These are phyloP conservation scores for Pomacea maculata DNA, from an alignment of 1,140 invertebrate species.

Conservation along the genomic window DNA sequence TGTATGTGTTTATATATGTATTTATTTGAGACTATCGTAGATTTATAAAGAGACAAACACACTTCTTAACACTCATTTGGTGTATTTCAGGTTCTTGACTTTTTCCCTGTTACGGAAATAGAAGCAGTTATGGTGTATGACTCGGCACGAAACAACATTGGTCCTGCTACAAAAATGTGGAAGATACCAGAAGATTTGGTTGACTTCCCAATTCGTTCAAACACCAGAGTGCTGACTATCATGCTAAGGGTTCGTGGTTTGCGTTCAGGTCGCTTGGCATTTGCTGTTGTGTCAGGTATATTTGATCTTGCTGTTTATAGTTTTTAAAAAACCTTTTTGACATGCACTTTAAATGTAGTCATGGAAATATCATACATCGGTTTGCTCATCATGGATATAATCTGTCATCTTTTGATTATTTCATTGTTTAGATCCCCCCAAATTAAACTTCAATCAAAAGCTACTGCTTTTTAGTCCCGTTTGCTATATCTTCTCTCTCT, in stretches of 20 bases:
- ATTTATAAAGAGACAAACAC: too few species aligned
- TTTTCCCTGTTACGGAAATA: constrained; percentile 53
- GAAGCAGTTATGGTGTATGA: constrained; percentile 61
- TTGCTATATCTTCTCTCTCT: too few species aligned
- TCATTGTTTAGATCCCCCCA: too few species aligned
- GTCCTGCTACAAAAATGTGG: constrained; percentile 41
- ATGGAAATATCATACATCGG: too few species aligned
- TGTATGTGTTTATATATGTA: too few species aligned
- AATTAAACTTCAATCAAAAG: too few species aligned
- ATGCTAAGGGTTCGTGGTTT: constrained; percentile 46
- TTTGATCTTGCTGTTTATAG: not conserved
- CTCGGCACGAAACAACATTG: constrained; percentile 22
- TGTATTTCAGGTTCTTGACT: constrained; percentile 58
- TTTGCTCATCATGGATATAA: too few species aligned
- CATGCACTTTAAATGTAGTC: too few species aligned
- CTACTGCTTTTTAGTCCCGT: too few species aligned
- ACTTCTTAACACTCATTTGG: constrained; percentile 2
- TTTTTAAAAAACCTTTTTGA: not conserved
- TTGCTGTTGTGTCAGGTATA: constrained; percentile 56
- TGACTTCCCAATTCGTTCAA: constrained; percentile 60
- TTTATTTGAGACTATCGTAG: too few species aligned
- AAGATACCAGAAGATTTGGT: constrained; percentile 61
- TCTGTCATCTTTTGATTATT: too few species aligned
- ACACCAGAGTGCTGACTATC: constrained; percentile 47
- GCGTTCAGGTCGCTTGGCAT: constrained; percentile 56